phyloP scores from a whole-genome alignment of 2,888 invertebrate species.

The Gymnoscelis rufifasciata region DNA sequence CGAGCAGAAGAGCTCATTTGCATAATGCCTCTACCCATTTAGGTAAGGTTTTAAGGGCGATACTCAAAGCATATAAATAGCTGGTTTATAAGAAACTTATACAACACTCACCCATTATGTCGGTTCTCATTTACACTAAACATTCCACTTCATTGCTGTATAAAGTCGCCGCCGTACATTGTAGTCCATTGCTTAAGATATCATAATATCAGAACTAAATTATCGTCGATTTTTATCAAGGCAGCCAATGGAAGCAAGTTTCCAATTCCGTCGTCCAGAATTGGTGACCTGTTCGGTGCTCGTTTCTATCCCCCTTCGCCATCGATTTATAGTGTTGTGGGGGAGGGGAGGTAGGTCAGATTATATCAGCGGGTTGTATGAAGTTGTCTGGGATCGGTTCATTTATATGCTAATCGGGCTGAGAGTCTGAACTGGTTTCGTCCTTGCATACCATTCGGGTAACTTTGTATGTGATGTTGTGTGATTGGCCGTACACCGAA shows the following conservation, averaged over 20 bases:
- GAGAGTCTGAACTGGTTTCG: constrained; percentile 47
- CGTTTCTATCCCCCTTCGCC: constrained; percentile 24
- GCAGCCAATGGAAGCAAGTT: constrained; percentile 34
- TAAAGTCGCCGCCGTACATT: constrained; percentile 49
- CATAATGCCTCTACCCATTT: too few species aligned
- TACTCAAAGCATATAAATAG: constrained; percentile 35
- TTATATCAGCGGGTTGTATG: constrained; percentile 55
- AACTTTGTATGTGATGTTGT: constrained; percentile 28
- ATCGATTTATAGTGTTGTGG: constrained; percentile 20
- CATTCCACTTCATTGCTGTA: constrained; percentile 56
- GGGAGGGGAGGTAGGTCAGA: constrained; percentile 37
- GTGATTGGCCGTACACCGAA: constrained; percentile 24
- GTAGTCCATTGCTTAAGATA: constrained; percentile 60
- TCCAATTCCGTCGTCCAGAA: constrained; percentile 39
- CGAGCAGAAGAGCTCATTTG: too few species aligned
- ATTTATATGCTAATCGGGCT: constrained; percentile 73
- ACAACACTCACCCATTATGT: constrained; percentile 40
- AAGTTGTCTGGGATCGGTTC: constrained; percentile 71
- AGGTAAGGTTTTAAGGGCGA: neutral
- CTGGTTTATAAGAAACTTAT: neutral
- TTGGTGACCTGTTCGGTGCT: constrained; percentile 39
- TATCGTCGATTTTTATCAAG: constrained; percentile 53
- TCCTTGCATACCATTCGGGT: constrained; percentile 33
- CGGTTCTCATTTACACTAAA: constrained; percentile 50
- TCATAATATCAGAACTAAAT: constrained; percentile 51